phyloP scores from a whole-genome alignment of 2,797 vertebrate species.

The Gymnothorax reevesii region DNA sequence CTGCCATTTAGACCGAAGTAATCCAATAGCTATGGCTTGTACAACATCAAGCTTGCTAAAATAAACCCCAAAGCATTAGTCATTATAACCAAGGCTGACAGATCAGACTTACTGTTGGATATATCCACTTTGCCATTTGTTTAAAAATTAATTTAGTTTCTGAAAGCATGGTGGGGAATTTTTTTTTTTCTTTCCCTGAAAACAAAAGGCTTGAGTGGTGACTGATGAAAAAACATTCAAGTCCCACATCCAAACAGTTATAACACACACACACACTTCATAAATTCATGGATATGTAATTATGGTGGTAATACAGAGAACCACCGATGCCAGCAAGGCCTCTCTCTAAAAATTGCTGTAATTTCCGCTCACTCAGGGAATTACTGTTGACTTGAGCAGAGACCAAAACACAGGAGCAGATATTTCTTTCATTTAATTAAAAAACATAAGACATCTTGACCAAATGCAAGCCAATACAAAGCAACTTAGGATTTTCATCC shows the following conservation, averaged over 20 bases:
- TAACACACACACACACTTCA: conserved; percentile 59
- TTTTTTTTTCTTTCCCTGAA: conserved; percentile 6
- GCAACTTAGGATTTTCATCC: conserved; percentile 34
- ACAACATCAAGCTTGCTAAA: neutral
- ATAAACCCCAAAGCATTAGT: neutral
- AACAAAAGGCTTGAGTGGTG: conserved; percentile 51
- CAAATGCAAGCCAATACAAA: conserved; percentile 32
- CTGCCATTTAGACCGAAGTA: neutral
- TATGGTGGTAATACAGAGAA: conserved; percentile 55
- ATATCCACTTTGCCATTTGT: neutral
- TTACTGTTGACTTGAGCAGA: conserved; percentile 50
- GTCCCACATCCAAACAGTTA: conserved; percentile 56
- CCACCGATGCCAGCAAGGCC: conserved; percentile 40
- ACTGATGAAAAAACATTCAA: conserved; percentile 59
- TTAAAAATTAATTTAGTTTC: neutral
- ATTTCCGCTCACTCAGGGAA: conserved; percentile 56
- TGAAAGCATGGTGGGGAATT: neutral
- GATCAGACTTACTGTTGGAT: neutral
- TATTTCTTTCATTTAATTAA: conserved; percentile 62
- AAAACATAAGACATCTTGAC: conserved; percentile 50
- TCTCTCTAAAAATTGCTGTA: conserved; percentile 41
- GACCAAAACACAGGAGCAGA: conserved; percentile 58
- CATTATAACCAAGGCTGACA: neutral
- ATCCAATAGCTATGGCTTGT: neutral
- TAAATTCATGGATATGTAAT: conserved; percentile 71